These are phyloP conservation scores for Lasaia peninsularis DNA, from an alignment of 1,140 invertebrate species.

Conservation along the genomic window DNA sequence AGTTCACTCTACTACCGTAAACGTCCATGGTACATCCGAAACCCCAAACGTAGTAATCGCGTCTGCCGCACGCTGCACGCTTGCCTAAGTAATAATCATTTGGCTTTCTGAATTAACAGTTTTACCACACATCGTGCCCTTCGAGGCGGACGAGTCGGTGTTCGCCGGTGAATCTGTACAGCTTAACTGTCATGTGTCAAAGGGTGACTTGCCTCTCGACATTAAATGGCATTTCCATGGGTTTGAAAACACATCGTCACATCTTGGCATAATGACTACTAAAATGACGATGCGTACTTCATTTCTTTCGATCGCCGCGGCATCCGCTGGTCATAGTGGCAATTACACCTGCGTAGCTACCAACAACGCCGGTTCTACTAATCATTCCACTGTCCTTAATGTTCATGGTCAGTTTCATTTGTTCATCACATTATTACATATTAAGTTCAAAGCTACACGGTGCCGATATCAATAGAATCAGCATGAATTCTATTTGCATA, in stretches of 20 bases:
- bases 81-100: slow-evolving; percentile 58
- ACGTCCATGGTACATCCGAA: slow-evolving; percentile 79
- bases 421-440: slow-evolving; percentile 32
- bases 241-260: slow-evolving; percentile 78
- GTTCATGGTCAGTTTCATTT: slow-evolving; percentile 83
- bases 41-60: slow-evolving; percentile 40
- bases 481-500: slow-evolving; percentile 60
- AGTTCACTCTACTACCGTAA: slow-evolving; percentile 79
- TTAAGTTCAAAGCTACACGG: slow-evolving; percentile 39
- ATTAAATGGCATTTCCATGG: slow-evolving; percentile 89
- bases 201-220: slow-evolving; percentile 86
- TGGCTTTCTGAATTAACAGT: slow-evolving; percentile 79
- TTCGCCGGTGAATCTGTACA: slow-evolving; percentile 89
- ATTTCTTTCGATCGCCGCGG: slow-evolving; percentile 87
- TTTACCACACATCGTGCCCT: slow-evolving; percentile 86
- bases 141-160: slow-evolving; percentile 87
- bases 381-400: slow-evolving; percentile 82
- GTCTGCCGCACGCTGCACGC: slow-evolving; percentile 68
- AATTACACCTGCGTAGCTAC: slow-evolving; percentile 89
- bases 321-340: slow-evolving; percentile 86
- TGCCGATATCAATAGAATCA: slow-evolving; percentile 45
- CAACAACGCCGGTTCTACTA: slow-evolving; percentile 85
- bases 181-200: slow-evolving; percentile 85
- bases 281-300: slow-evolving; percentile 87
- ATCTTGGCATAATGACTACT: slow-evolving; percentile 84